Percentiles rank a stretch among this genome's conserved stretches.
These are phyloP conservation scores for Drosophila takahashii DNA, from an alignment of 1,140 invertebrate genomes.

Conservation along the genomic window DNA sequence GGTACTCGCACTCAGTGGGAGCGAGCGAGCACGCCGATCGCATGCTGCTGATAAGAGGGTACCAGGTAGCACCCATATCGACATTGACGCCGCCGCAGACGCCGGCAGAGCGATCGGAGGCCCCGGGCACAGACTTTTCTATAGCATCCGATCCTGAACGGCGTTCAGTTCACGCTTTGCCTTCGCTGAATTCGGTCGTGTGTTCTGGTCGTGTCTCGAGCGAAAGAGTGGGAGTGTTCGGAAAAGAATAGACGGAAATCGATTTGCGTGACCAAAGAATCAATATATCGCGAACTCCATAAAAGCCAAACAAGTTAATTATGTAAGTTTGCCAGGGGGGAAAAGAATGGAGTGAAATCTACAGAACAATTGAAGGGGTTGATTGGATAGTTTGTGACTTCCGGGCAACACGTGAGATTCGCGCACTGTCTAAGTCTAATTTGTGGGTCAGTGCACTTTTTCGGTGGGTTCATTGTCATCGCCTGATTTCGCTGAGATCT, in stretches of 20 bases:
- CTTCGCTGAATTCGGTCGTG: conserved; percentile 73
- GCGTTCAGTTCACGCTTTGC: conserved; percentile 71
- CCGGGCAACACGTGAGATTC: conserved; percentile 28
- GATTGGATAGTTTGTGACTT: conserved; percentile 37
- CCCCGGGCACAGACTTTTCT: conserved; percentile 39
- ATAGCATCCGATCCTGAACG: conserved; percentile 72
- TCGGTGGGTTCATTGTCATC: conserved; percentile 68
- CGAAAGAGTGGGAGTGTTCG: conserved; percentile 12
- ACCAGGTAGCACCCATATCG: conserved; percentile 42
- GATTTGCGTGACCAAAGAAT: conserved; percentile 10
- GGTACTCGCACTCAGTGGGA: background rate
- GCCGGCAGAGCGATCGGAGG: conserved; percentile 22
- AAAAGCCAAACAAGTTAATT: conserved; percentile 20
- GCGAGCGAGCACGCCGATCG: conserved; percentile 38
- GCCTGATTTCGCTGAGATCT: conserved; percentile 18
- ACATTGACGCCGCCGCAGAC: conserved; percentile 15
- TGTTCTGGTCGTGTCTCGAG: conserved; percentile 44
- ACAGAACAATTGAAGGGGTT: background rate
- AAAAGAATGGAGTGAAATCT: background rate
- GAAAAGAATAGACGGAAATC: conserved; percentile 5
- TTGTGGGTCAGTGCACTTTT: conserved; percentile 74
- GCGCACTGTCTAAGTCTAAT: conserved; percentile 21
- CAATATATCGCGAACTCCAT: background rate
- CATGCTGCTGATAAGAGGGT: conserved; percentile 53
- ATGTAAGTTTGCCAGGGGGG: conserved; percentile 53